Evolutionary conservation across 2,797 vertebrate genomes (phyloP).

Genomic region (Muraenolepis orangiensis): DNA sequence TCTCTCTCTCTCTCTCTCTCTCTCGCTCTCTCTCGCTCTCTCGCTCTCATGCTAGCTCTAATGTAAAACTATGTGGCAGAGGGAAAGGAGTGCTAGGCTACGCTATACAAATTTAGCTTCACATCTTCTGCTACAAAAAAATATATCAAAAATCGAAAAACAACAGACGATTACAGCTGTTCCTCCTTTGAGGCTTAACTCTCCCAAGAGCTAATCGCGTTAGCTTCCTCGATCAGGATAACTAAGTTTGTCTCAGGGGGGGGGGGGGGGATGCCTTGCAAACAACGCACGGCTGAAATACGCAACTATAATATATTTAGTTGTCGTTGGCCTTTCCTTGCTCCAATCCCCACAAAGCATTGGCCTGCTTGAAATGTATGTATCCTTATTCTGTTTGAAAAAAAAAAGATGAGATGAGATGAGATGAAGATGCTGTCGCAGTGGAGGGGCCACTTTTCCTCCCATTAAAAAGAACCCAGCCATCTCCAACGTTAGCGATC

Average conservation of each 20-base stretch:
- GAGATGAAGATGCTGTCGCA: not conserved
- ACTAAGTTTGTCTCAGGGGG: not conserved
- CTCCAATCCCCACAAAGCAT: not conserved
- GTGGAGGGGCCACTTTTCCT: not conserved
- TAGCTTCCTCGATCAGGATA: not conserved
- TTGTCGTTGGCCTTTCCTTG: not conserved
- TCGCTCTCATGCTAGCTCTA: not conserved
- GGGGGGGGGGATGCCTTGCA: too few relatives aligned
- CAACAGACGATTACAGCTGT: not conserved
- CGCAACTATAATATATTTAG: not conserved
- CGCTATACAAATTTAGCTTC: slow-evolving; percentile 24
- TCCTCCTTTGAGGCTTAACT: not conserved
- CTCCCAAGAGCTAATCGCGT: not conserved
- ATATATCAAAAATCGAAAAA: not conserved
- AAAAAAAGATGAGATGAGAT: not conserved
- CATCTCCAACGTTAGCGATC: not conserved
- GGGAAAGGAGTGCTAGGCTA: slow-evolving; percentile 12
- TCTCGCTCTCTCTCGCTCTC: not conserved
- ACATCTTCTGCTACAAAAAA: slow-evolving; percentile 39
- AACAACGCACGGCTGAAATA: not conserved
- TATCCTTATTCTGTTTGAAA: not conserved
- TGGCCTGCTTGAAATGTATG: not conserved
- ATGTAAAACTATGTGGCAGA: not conserved
- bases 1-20: not conserved
- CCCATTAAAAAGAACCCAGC: not conserved